A percentile compares a stretch with the other conserved stretches of the same genome.
phyloP scores from a whole-genome alignment of 1,140 invertebrate species.

The Zaprionus kolodkinae region DNA sequence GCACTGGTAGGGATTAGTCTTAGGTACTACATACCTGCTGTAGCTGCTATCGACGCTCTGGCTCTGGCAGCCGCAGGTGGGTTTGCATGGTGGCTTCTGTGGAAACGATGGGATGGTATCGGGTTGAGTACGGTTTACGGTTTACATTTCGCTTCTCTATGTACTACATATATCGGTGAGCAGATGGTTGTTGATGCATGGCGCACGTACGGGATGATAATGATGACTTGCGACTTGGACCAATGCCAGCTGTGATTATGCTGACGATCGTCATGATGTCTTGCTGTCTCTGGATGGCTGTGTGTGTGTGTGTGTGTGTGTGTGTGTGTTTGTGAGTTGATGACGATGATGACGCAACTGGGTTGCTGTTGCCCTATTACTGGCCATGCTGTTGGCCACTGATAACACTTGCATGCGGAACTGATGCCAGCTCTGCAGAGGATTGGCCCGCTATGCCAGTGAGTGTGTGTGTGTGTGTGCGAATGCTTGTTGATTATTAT shows the following conservation, averaged over 20 bases:
- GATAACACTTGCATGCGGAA: constrained; percentile 53
- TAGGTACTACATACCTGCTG: constrained; percentile 43
- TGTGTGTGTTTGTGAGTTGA: not conserved
- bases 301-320: not conserved
- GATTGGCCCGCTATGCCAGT: constrained; percentile 29
- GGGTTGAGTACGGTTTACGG: constrained; percentile 47
- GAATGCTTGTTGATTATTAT: not conserved
- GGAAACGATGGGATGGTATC: constrained; percentile 53
- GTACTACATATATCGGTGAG: constrained; percentile 40
- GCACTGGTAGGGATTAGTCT: no score
- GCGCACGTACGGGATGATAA: constrained; percentile 71
- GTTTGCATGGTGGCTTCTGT: constrained; percentile 72
- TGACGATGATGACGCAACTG: constrained; percentile 26
- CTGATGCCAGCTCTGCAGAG: constrained; percentile 8
- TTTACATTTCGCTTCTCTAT: constrained; percentile 26
- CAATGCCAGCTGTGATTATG: constrained; percentile 33
- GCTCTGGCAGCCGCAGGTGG: constrained; percentile 62
- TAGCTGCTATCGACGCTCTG: constrained; percentile 55
- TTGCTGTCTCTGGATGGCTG: not conserved
- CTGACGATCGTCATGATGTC: constrained; percentile 10
- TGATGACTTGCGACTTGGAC: constrained; percentile 43
- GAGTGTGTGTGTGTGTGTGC: not conserved
- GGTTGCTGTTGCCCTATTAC: constrained; percentile 39
- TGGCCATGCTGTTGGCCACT: constrained; percentile 8
- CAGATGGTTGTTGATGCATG: constrained; percentile 39